Evolutionary conservation across 2,113 vertebrate genomes (phyloP), one percentile per base, ranked within the genome.

Genomic region (Alligator mississippiensis): DNA sequence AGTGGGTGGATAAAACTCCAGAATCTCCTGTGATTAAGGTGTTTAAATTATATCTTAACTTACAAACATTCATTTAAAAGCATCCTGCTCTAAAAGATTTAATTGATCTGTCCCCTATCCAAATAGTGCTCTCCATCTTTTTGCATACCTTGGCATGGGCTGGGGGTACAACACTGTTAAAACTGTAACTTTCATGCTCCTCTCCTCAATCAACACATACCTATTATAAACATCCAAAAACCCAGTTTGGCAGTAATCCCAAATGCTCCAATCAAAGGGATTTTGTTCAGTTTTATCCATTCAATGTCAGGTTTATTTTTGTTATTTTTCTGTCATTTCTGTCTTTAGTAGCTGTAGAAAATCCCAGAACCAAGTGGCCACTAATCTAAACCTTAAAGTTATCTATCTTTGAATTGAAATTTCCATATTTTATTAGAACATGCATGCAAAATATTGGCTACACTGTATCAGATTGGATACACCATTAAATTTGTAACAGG

Each of bases 241-340:
- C 92, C 91, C 90, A 96, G 77, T 34, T 88, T 97, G 96, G 96
- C 97, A 97, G 80, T 90, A 68, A 74, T 94, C 96, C 95, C 92
- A 96, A 94, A 78, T 55, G 80, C 77, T 97, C 90, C 64, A 97
- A 90, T 95, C 94, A 97, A 97, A 98, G 97, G 83, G 14, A 96
- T 96, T 95, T 97, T 97, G 95, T 97, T 97, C 93, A 95, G 85
- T 84, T 96, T 94, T 80, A 96, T 94, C 92, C 95, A 96, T 97
- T 97, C 24, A 25, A 80, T 92, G 77, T 92, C 86, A 77, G 81
- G 63, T 95, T 97, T 96, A 90, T 95, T 96, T 95, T 93, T 84
- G 11, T 87, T 95, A 28, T 87, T 87, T 93, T 92, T 95, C 85
- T 82, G 58, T 94, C 79, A 86, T 89, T 97, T 94, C 95, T 97